These are phyloP conservation scores for Telmatochromis sp. DNA, from an alignment of 2,113 vertebrate species.

Conservation along the genomic window DNA sequence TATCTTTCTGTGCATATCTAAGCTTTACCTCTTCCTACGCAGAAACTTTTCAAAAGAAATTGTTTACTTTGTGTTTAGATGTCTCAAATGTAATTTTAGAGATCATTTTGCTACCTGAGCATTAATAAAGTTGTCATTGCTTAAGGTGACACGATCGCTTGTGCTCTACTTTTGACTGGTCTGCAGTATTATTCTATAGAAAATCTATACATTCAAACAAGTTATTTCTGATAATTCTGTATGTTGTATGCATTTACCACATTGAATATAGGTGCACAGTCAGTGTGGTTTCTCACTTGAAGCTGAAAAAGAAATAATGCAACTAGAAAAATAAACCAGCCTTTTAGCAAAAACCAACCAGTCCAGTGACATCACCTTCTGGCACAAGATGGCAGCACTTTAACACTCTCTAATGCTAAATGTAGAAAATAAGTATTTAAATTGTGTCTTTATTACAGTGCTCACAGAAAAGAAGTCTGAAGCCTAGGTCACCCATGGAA, in stretches of 20 bases:
- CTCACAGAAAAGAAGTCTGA: neutral
- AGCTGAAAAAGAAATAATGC: neutral
- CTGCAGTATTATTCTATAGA: neutral
- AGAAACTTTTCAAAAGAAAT: constrained; percentile 34
- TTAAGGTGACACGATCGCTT: constrained; percentile 27
- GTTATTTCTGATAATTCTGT: neutral
- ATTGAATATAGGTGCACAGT: neutral
- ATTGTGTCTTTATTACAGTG: neutral
- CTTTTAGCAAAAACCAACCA: neutral
- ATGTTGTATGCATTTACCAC: neutral
- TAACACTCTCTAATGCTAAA: neutral
- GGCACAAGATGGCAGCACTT: neutral
- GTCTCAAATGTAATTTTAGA: constrained; percentile 67
- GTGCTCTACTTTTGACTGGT: neutral
- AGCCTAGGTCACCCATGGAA: neutral
- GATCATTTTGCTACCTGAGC: constrained; percentile 64
- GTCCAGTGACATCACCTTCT: neutral
- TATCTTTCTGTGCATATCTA: constrained; percentile 1
- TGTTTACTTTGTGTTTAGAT: constrained; percentile 61
- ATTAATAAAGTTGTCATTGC: constrained; percentile 70
- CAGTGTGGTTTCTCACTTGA: neutral
- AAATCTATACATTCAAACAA: neutral
- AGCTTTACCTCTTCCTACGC: constrained; percentile 32
- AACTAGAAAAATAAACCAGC: neutral
- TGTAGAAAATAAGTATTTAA: neutral